These are phyloP conservation scores for Gastrophryne carolinensis DNA, from an alignment of 2,797 vertebrate species.

Conservation along the genomic window DNA sequence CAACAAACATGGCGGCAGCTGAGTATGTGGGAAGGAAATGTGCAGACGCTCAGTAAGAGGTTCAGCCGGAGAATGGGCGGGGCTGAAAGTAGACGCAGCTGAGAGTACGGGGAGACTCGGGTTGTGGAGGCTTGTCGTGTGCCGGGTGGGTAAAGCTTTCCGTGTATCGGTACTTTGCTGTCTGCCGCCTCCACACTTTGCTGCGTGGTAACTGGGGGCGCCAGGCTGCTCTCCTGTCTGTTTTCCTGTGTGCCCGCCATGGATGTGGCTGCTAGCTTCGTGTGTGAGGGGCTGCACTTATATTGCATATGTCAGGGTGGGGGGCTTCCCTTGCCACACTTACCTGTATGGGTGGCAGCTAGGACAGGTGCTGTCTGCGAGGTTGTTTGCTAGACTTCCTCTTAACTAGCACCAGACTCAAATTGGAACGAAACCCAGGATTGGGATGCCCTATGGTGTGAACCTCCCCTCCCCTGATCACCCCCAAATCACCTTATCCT, in stretches of 20 bases:
- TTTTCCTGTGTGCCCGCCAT: background rate
- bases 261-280: background rate
- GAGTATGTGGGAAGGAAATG: background rate
- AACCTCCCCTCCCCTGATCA: no score
- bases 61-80: background rate
- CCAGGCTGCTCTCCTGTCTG: background rate
- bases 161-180: no score
- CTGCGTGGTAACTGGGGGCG: background rate
- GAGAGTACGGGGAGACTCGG: background rate
- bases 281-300: background rate
- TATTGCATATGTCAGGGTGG: background rate
- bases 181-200: no score
- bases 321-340: no score
- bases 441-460: no score
- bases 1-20: background rate
- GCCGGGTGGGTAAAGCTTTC: no score
- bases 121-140: background rate
- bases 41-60: background rate
- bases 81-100: background rate
- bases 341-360: no score
- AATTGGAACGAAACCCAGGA: no score
- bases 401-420: no score
- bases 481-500: no score
- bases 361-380: no score
- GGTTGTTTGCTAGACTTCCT: no score